Base-by-base conservation (phyloP, 2,797 vertebrate genomes). In the Eulemur coronatus region DNA sequence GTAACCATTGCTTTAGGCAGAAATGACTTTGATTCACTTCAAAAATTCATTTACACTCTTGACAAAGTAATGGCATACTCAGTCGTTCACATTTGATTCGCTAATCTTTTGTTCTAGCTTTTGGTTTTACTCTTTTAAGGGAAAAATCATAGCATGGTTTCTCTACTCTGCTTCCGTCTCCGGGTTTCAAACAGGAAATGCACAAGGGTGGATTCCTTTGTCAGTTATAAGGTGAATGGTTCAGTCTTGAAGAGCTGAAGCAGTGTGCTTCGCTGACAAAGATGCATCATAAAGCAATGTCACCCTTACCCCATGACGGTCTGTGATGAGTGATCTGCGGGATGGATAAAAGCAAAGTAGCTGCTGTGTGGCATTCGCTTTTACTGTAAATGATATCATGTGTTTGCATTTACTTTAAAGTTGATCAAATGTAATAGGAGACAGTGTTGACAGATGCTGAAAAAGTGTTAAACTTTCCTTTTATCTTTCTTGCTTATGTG, bases 391-490 rank as follows among this genome's bases (percentile, higher is more conserved):
- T 96, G 89, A 95, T 98, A 93, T 96, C 69, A 97, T 97, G 59
- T 98, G 92, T 97, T 98, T 98, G 82, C 95, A 97, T 98, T 98
- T 98, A 95, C 91, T 98, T 98, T 96, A 97, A 93, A 98, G 57
- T 96, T 95, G 97, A 98, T 97, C 96, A 98, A 94, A 98, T 97
- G 70, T 96, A 98, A 98, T 12, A 94, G 79, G 96, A 98, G 95
- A 98, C 94, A 95, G 98, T 97, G 95, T 97, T 98, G 97, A 97
- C 94, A 98, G 93, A 97, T 97, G 72, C 33, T 88, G 76, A 94
- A 97, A 97, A 98, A 97, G n/a, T 97, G 81, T 95, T 98, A 97
- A 98, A 92, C 86, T 98, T 97, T 97, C 93, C 89, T 98, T 98
- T 98, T 93, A 97, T 97, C 96, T 98, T 97, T 95, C 26, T 97